Percentiles rank a stretch among this genome's conserved stretches.
Evolutionary conservation across 2,888 invertebrate species (phyloP).

Genomic region (Electrophaes corylata): DNA sequence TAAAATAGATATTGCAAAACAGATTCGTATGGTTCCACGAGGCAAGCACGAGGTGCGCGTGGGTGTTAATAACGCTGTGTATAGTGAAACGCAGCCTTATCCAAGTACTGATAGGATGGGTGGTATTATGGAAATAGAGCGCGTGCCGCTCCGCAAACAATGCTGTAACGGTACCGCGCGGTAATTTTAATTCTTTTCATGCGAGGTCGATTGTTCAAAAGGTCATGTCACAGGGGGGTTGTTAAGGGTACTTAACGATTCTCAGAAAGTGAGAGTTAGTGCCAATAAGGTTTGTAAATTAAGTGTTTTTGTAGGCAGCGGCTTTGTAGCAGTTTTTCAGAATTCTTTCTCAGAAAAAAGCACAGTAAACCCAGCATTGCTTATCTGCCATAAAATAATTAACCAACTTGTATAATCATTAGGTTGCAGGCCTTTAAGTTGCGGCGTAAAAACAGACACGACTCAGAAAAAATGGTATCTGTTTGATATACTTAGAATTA

Average conservation of each 20-base stretch:
- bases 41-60: background rate
- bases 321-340: too few relatives aligned
- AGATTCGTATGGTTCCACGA: background rate
- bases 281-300: too few relatives aligned
- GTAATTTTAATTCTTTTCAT: constrained; percentile 66
- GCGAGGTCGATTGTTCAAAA: constrained; percentile 48
- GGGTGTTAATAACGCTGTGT: constrained; percentile 4
- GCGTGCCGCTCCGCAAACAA: constrained; percentile 67
- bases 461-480: too few relatives aligned
- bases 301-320: too few relatives aligned
- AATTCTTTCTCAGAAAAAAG: too few relatives aligned
- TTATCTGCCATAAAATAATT: too few relatives aligned
- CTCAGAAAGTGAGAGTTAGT: constrained; percentile 1
- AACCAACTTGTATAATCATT: too few relatives aligned
- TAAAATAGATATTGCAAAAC: too few relatives aligned
- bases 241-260: constrained; percentile 33
- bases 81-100: constrained; percentile 10
- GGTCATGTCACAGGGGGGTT: constrained; percentile 41
- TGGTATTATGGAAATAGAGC: constrained; percentile 77
- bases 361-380: too few relatives aligned
- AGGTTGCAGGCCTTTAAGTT: too few relatives aligned
- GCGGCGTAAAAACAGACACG: too few relatives aligned
- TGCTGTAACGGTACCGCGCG: constrained; percentile 69
- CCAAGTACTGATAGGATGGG: constrained; percentile 59
- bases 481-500: too few relatives aligned